These are phyloP conservation scores for Coranthus polyacanthus DNA, from an alignment of 2,797 vertebrate species.

Conservation along the genomic window DNA sequence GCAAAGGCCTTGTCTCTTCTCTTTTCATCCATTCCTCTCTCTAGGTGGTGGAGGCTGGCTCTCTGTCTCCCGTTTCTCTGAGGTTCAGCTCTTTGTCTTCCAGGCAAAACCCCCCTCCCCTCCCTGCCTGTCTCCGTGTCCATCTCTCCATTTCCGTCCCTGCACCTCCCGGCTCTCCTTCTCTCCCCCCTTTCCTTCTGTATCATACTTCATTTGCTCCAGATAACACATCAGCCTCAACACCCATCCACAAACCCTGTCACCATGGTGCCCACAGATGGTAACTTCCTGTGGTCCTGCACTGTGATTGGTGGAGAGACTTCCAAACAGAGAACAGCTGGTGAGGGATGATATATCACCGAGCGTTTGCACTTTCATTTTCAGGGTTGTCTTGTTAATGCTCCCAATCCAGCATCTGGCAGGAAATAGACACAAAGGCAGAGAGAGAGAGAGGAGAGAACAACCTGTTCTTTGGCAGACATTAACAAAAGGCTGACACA, in stretches of 20 bases:
- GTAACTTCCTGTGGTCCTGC: slow-evolving; percentile 79
- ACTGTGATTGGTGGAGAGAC: slow-evolving; percentile 78
- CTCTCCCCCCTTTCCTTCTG: neutral
- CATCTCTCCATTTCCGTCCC: slow-evolving; percentile 46
- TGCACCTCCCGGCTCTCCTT: neutral
- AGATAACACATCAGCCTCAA: slow-evolving; percentile 75
- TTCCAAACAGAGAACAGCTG: slow-evolving; percentile 82
- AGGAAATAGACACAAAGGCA: slow-evolving; percentile 78
- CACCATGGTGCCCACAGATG: slow-evolving; percentile 79
- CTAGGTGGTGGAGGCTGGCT: slow-evolving; percentile 41
- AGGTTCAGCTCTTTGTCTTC: slow-evolving; percentile 58
- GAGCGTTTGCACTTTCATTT: slow-evolving; percentile 81
- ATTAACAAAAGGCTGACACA: slow-evolving; percentile 74
- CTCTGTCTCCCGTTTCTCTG: slow-evolving; percentile 21
- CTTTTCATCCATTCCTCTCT: slow-evolving; percentile 49
- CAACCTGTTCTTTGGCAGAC: slow-evolving; percentile 79
- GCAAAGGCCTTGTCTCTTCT: slow-evolving; percentile 61
- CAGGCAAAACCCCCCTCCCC: slow-evolving; percentile 42
- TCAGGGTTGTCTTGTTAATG: slow-evolving; percentile 82
- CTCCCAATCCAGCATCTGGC: slow-evolving; percentile 82
- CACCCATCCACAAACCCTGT: slow-evolving; percentile 69
- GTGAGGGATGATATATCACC: slow-evolving; percentile 81
- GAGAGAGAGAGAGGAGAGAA: slow-evolving; percentile 60
- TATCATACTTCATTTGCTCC: slow-evolving; percentile 70
- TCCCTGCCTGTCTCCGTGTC: slow-evolving; percentile 36